phyloP scores from a whole-genome alignment of 2,797 vertebrate genomes.

The Poecilia picta region DNA sequence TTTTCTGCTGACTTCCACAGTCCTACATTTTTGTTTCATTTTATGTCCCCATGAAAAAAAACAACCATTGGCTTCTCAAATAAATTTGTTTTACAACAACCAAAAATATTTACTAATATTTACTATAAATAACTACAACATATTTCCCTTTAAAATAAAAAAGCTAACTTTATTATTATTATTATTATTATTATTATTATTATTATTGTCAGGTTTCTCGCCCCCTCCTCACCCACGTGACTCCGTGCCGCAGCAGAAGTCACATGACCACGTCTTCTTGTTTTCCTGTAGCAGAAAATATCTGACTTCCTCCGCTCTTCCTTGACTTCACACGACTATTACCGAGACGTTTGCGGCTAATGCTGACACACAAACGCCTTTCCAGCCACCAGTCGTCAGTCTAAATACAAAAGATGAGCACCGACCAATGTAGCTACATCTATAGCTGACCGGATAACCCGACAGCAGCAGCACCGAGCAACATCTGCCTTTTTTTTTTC shows the following conservation, averaged over 20 bases:
- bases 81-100: neutral
- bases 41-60: neutral
- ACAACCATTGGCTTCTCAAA: neutral
- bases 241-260: constrained; percentile 70
- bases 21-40: neutral
- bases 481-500: neutral
- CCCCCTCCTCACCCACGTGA: constrained; percentile 47
- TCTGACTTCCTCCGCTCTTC: neutral
- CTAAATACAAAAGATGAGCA: constrained; percentile 32
- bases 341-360: neutral
- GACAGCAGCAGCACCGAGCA: neutral
- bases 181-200: too few relatives aligned
- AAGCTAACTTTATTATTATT: too few relatives aligned
- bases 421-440: constrained; percentile 16
- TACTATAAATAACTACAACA: neutral
- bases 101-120: neutral
- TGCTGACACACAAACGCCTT: neutral
- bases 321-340: neutral
- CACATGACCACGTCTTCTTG: constrained; percentile 69
- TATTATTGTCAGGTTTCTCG: too few relatives aligned
- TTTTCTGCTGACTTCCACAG: too few relatives aligned
- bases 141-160: neutral
- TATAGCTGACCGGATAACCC: neutral
- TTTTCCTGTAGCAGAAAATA: constrained; percentile 29
- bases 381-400: neutral